Conservation (phyloP, 2,888 invertebrate species). For the Pachliopta kotzebuea region DNA sequence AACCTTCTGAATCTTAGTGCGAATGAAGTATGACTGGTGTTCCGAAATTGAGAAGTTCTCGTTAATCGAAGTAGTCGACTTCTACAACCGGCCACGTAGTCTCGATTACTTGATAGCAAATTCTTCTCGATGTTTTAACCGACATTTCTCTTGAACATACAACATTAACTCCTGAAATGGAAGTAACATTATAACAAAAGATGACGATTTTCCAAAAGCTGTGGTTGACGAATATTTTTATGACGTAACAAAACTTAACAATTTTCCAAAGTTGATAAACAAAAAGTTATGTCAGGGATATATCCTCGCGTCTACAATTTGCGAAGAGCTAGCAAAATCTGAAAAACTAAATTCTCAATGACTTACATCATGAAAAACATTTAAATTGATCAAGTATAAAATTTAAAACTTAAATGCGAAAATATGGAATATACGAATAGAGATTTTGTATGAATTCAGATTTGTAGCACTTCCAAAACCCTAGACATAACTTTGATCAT, state of each 20-base stretch:
- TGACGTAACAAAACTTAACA: slow-evolving; percentile 40
- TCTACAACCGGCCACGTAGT: slow-evolving; percentile 74
- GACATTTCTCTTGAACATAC: neutral
- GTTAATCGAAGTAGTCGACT: slow-evolving; percentile 41
- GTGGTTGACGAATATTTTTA: slow-evolving; percentile 62
- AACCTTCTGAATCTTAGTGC: slow-evolving; percentile 35
- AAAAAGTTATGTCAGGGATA: slow-evolving; percentile 44
- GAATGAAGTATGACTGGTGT: slow-evolving; percentile 32
- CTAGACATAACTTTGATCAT: slow-evolving; percentile 41
- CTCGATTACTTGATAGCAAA: slow-evolving; percentile 44
- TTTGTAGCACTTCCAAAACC: slow-evolving; percentile 44
- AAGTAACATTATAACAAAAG: neutral
- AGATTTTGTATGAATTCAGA: neutral
- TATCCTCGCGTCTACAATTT: slow-evolving; percentile 64
- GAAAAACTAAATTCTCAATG: neutral
- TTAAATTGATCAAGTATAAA: too few species aligned
- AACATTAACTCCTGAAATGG: neutral
- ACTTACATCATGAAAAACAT: neutral
- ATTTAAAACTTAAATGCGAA: too few species aligned
- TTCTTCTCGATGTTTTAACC: slow-evolving; percentile 36
- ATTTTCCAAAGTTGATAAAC: slow-evolving; percentile 30
- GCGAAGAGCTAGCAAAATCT: slow-evolving; percentile 38
- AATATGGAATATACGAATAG: neutral
- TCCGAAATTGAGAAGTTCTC: slow-evolving; percentile 33
- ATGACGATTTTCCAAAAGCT: slow-evolving; percentile 43